A percentile compares a stretch with the other conserved stretches of the same genome.
phyloP scores from a whole-genome alignment of 1,140 invertebrate genomes.

The Ganaspis sp. region DNA sequence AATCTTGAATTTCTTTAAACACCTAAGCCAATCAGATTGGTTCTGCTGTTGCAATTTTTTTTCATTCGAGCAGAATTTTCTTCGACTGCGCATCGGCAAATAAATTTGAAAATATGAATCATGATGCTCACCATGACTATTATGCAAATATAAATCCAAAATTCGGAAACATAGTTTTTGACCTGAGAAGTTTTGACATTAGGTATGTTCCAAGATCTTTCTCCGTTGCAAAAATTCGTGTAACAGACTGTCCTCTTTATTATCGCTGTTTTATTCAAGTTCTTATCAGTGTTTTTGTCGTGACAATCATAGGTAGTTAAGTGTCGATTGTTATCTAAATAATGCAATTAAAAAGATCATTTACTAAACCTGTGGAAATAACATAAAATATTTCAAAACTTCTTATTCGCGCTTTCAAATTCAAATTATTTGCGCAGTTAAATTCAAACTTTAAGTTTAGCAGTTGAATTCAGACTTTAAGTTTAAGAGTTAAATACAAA shows the following conservation, averaged over 20 bases:
- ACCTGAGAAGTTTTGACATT: not conserved
- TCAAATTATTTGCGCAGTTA: no score
- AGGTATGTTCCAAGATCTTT: not conserved
- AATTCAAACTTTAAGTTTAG: no score
- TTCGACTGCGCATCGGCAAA: not conserved
- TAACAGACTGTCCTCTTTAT: not conserved
- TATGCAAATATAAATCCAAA: not conserved
- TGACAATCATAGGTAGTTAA: conserved; percentile 15
- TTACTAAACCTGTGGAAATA: not conserved
- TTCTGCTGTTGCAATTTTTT: not conserved
- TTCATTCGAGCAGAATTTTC: not conserved
- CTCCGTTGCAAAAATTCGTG: conserved; percentile 14
- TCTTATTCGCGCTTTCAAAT: no score
- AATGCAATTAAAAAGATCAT: not conserved
- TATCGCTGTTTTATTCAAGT: not conserved
- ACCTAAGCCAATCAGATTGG: not conserved
- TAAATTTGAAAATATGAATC: not conserved
- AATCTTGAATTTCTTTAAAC: not conserved
- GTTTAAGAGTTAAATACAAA: no score
- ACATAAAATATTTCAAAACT: not conserved
- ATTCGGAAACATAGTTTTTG: not conserved
- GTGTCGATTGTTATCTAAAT: not conserved
- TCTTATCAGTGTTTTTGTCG: conserved; percentile 20
- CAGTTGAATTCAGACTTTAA: no score
- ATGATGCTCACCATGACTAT: not conserved